Conservation (phyloP, 2,888 invertebrate species). For the Hirtodrosophila trivittata region DNA sequence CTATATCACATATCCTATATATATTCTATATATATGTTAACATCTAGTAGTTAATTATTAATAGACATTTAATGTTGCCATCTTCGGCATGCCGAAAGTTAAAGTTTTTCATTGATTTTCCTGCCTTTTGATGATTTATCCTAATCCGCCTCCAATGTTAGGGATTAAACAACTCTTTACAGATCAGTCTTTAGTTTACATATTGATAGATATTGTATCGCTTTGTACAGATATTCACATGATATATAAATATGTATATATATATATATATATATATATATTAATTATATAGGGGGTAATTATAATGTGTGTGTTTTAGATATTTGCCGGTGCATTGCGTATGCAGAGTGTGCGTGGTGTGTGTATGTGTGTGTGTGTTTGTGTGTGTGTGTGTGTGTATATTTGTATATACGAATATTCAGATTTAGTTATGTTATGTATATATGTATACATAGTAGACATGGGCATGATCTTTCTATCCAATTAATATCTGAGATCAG, state of each 20-base stretch:
- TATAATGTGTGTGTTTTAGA: constrained; percentile 14
- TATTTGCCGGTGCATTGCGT: constrained; percentile 72
- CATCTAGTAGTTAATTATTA: constrained; percentile 6
- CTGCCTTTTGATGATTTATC: background rate
- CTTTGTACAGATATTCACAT: constrained; percentile 33
- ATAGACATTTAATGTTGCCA: background rate
- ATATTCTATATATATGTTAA: constrained; percentile 5
- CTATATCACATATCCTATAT: too few relatives aligned
- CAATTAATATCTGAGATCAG: too few relatives aligned
- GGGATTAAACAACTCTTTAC: constrained; percentile 27
- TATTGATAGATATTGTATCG: constrained; percentile 9
- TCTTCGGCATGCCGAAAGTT: too few relatives aligned
- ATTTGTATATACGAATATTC: constrained; percentile 23
- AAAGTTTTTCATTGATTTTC: too few relatives aligned
- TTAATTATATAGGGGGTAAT: constrained; percentile 8
- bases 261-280: constrained; percentile 25
- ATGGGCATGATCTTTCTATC: constrained; percentile 9
- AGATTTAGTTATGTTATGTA: constrained; percentile 46
- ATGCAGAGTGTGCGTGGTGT: constrained; percentile 60
- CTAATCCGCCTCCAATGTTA: constrained; percentile 30
- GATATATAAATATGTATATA: constrained; percentile 15
- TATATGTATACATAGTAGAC: constrained; percentile 37
- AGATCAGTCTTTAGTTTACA: constrained; percentile 30
- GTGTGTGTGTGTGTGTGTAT: constrained; percentile 19
- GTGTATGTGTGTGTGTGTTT: constrained; percentile 23